These are phyloP conservation scores for Diarsia mendica DNA, from an alignment of 2,888 invertebrate genomes.

Conservation along the genomic window DNA sequence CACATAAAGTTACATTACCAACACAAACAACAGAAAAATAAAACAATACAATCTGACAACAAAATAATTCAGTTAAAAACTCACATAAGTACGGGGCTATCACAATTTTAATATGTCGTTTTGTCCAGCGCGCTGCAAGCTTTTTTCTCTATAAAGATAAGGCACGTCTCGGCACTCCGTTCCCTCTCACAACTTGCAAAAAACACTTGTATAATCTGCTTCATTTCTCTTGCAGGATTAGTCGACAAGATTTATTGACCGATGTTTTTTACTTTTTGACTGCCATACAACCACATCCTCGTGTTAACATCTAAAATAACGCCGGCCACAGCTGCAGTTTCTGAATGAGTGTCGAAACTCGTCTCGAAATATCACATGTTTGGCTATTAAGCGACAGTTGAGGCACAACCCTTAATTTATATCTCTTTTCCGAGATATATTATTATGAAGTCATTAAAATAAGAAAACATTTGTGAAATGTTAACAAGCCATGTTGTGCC, in stretches of 20 bases:
- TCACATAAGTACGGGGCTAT: constrained; percentile 23
- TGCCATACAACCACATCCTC: constrained; percentile 65
- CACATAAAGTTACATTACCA: background rate
- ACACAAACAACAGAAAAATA: constrained; percentile 19
- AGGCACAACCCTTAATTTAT: constrained; percentile 56
- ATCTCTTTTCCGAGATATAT: constrained; percentile 39
- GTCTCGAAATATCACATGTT: constrained; percentile 65
- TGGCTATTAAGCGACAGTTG: constrained; percentile 53
- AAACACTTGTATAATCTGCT: constrained; percentile 70
- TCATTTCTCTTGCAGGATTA: constrained; percentile 72
- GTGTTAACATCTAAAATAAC: constrained; percentile 65
- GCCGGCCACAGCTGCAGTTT: constrained; percentile 59
- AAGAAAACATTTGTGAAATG: constrained; percentile 18
- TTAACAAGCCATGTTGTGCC: constrained; percentile 15
- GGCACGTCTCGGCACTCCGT: constrained; percentile 78
- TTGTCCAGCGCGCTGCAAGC: constrained; percentile 59
- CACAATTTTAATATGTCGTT: constrained; percentile 59
- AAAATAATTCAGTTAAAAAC: constrained; percentile 33
- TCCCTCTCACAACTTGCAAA: constrained; percentile 70
- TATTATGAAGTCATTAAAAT: constrained; percentile 41
- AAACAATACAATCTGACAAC: constrained; percentile 23
- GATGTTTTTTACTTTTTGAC: constrained; percentile 59
- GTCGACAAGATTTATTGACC: constrained; percentile 76
- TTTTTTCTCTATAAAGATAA: constrained; percentile 77
- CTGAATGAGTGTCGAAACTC: constrained; percentile 61